These are phyloP conservation scores for Cydia strobilella DNA, from an alignment of 1,140 invertebrate genomes.

Conservation along the genomic window DNA sequence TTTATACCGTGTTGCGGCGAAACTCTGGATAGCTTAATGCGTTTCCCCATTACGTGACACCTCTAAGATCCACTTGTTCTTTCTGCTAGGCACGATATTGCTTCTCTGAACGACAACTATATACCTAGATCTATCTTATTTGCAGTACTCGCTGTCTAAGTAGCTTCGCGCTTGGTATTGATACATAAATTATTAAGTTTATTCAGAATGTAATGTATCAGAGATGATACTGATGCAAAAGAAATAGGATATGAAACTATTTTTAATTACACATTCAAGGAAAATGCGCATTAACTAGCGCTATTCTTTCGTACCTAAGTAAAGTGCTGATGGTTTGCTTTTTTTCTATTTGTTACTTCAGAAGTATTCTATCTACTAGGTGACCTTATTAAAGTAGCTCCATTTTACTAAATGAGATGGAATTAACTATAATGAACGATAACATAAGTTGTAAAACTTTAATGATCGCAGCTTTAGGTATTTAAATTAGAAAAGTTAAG, in stretches of 20 bases:
- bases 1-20: slow-evolving; percentile 57
- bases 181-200: no score
- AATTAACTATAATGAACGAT: background rate
- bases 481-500: slow-evolving; percentile 31
- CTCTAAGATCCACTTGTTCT: slow-evolving; percentile 50
- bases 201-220: no score
- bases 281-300: background rate
- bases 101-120: slow-evolving; percentile 37
- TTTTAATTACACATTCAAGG: no score
- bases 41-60: slow-evolving; percentile 67
- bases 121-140: slow-evolving; percentile 10
- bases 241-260: no score
- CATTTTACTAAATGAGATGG: background rate
- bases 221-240: no score
- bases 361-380: background rate
- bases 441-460: background rate
- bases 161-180: no score
- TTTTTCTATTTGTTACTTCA: background rate
- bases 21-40: slow-evolving; percentile 61
- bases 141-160: background rate
- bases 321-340: background rate
- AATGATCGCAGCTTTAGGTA: background rate
- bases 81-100: slow-evolving; percentile 43
- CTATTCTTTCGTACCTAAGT: background rate
- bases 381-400: background rate